Percentiles rank a stretch among this genome's conserved stretches.
These are phyloP conservation scores for Cochlearius cochlearius DNA, from an alignment of 2,113 vertebrate genomes.

Conservation along the genomic window DNA sequence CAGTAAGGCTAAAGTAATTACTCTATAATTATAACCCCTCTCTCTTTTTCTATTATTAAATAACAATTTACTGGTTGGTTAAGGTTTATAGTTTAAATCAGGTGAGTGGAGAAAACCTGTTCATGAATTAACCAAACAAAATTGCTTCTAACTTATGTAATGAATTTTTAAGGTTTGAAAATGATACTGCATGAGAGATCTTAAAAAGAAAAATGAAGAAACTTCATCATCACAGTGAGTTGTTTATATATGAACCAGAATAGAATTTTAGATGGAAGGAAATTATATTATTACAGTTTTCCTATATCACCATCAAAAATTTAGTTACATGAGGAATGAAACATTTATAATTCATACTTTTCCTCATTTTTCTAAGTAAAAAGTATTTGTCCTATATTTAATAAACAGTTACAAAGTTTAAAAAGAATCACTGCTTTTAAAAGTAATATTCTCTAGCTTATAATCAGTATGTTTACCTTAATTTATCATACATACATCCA, in stretches of 20 bases:
- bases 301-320: not conserved
- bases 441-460: not conserved
- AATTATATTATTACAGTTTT: not conserved
- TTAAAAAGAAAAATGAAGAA: not conserved
- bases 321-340: not conserved
- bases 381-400: constrained; percentile 61
- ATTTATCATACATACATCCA: not conserved
- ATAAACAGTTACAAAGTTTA: constrained; percentile 53
- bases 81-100: not conserved
- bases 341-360: not conserved
- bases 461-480: not conserved
- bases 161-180: not conserved
- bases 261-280: not conserved
- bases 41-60: not conserved
- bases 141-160: not conserved
- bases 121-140: not conserved
- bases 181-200: not conserved
- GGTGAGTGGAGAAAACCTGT: not conserved
- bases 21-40: not conserved
- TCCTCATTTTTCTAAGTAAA: constrained; percentile 51
- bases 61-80: not conserved
- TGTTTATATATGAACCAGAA: not conserved
- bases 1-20: not conserved
- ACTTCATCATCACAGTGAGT: not conserved
- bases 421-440: not conserved